Evolutionary conservation across 1,140 invertebrate species (phyloP), one percentile per base, ranked within the genome.

Genomic region (Bombus impatiens): DNA sequence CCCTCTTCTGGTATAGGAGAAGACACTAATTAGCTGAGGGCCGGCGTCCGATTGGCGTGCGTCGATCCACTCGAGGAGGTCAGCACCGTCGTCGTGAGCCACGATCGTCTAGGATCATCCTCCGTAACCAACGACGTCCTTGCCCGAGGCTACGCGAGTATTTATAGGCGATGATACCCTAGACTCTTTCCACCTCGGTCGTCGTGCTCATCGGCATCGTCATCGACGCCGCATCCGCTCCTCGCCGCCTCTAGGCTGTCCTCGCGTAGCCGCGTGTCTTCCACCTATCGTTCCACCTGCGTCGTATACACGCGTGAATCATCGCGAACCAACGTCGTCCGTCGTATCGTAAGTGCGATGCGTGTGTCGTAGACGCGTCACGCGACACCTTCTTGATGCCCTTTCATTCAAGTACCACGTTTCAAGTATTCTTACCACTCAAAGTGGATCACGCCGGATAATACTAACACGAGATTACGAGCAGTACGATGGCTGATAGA

Each of bases 111-210:
- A 77, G 87, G 90, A 91, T 90, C 72, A 85, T 86, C 80, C 86
- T 88, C 59, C 80, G 81, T 78, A 76, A 78, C 82, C 83, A 88
- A 91, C 84, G 82, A 88, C 91, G 91, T 91, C 91, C 91, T 91
- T 91, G 91, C 91, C 91, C 78, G 88, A 91, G 90, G 91, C 91
- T 89, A 32, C 82, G 75, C 74, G 86, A 79, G 87, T 91, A 91
- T 91, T 91, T 91, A 91, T 91, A 91, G 91, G 74, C 77, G 91
- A 91, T 91, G 90, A 91, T 91, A 91, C 79, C 90, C 87, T 86
- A 89, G 90, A 87, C 90, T 88, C 80, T 70, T 75, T 79, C 35
- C 75, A 78, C 71, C 72, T 86, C 74, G 37, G 70, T 88, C 80
- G 59, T 84, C 76, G 78, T 59, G 81, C 76, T 79, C 37, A 65